Evolutionary conservation across 2,797 vertebrate species (phyloP), one percentile per base, ranked within the genome.

Genomic region (Podargus strigoides): DNA sequence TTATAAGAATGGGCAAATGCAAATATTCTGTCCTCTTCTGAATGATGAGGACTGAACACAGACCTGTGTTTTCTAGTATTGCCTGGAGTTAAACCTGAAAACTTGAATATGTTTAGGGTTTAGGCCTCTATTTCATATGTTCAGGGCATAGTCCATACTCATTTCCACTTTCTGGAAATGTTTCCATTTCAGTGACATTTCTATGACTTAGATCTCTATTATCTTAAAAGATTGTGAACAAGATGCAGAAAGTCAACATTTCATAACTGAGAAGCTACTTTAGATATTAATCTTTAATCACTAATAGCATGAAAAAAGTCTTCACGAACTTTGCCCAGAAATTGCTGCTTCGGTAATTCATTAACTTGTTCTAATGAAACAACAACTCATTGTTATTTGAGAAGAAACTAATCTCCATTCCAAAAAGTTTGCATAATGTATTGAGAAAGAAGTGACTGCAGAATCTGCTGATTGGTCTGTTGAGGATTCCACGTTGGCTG

Each of bases 271-370:
- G 37, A 87, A 89, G 39, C 24, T 85, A 67, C 37, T 63, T 80
- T 67, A 85, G 60, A 84, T 79, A 78, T 75, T 55, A 84, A 62
- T 55, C 42, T 72, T 21, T 53, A 89, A 73, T 74, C 52, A 59
- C 30, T 69, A 94, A 85, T 37, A 88, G 6, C 15, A 69, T 28
- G 16, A 77, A 90, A 85, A 89, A 59, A 67, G 14, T 68, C 2
- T 85, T 89, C 62, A 70, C 32, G 47, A 79, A 90, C 80, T 93
- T 94, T 59, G 19, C 9, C 26, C 9, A n/a, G 50, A 93, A 94
- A 96, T 86, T 91, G 79, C 76, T 91, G 85, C 80, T 93, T 94
- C 91, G 93, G 73, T 94, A 93, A 95, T 90, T 94, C 85, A 78
- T 96, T 94, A 94, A 90, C 66, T 90, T 55, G 17, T 78, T 93